Percentiles rank a stretch among this genome's conserved stretches.
Evolutionary conservation across 2,797 vertebrate genomes (phyloP).

Genomic region (Catharus ustulatus): DNA sequence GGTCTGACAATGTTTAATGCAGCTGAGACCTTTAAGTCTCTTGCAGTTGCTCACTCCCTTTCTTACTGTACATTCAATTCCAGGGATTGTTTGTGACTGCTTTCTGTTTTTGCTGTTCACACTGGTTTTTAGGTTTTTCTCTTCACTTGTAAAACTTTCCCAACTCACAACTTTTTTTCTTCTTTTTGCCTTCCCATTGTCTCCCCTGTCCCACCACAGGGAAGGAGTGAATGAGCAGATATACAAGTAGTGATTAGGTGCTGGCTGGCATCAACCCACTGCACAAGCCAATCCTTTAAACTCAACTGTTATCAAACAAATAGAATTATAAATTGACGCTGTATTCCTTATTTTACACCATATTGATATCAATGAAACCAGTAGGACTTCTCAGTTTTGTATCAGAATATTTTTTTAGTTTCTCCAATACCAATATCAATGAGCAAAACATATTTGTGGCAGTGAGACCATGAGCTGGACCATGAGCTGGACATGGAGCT

Average conservation of each 20-base stretch:
- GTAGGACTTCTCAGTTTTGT: background rate
- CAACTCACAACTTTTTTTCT: rapidly evolving
- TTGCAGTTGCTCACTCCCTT: background rate
- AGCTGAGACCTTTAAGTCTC: background rate
- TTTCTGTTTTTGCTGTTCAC: background rate
- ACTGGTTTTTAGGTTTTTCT: background rate
- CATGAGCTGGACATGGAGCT: background rate
- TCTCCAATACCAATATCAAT: background rate
- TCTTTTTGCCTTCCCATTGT: background rate
- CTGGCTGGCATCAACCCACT: background rate
- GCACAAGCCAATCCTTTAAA: background rate
- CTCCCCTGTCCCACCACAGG: background rate
- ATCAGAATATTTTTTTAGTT: background rate
- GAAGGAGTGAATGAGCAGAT: background rate
- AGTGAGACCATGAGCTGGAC: background rate
- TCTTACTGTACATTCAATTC: background rate
- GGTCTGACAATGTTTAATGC: background rate
- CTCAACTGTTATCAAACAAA: background rate
- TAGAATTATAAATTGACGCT: rapidly evolving
- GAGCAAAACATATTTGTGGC: background rate
- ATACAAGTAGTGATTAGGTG: background rate
- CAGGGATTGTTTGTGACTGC: background rate
- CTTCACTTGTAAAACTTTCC: background rate
- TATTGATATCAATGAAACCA: background rate
- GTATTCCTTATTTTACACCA: background rate